phyloP scores from a whole-genome alignment of 1,140 invertebrate genomes.

The Brachionus sp. region DNA sequence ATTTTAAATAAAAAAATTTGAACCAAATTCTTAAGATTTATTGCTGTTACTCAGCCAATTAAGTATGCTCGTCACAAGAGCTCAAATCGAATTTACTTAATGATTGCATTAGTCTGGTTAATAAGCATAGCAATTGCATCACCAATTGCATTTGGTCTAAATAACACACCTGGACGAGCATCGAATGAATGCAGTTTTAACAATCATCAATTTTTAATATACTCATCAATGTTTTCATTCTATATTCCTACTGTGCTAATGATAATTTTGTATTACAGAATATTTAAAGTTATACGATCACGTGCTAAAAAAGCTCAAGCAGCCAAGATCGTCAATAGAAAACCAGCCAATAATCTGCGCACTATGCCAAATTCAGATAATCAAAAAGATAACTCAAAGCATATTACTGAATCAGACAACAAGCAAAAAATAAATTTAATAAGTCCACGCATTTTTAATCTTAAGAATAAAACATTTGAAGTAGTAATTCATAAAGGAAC shows the following conservation, averaged over 20 bases:
- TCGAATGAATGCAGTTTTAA: conserved; percentile 79
- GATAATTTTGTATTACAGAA: conserved; percentile 96
- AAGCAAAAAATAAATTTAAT: conserved; percentile 22
- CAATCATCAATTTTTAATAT: conserved; percentile 95
- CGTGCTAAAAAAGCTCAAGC: conserved; percentile 31
- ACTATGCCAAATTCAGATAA: conserved; percentile 47
- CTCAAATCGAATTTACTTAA: conserved; percentile 86
- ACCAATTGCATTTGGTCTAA: conserved; percentile 90
- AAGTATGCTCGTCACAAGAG: conserved; percentile 98
- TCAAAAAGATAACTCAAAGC: neutral
- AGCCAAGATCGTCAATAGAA: conserved; percentile 52
- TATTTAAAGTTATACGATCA: conserved; percentile 75
- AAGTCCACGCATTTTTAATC: conserved; percentile 7
- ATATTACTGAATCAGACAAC: neutral
- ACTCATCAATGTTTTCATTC: conserved; percentile 94
- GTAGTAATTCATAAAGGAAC: neutral
- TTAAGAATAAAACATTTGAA: conserved; percentile 24
- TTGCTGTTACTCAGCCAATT: conserved; percentile 95
- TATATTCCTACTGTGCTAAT: conserved; percentile 98
- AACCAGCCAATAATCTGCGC: conserved; percentile 50
- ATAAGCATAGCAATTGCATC: conserved; percentile 92
- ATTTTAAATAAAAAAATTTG: no score
- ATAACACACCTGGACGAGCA: conserved; percentile 61
- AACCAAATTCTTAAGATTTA: conserved; percentile 86
- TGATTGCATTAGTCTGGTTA: conserved; percentile 91